phyloP scores from a whole-genome alignment of 2,888 invertebrate species.

The Serripes groenlandicus region DNA sequence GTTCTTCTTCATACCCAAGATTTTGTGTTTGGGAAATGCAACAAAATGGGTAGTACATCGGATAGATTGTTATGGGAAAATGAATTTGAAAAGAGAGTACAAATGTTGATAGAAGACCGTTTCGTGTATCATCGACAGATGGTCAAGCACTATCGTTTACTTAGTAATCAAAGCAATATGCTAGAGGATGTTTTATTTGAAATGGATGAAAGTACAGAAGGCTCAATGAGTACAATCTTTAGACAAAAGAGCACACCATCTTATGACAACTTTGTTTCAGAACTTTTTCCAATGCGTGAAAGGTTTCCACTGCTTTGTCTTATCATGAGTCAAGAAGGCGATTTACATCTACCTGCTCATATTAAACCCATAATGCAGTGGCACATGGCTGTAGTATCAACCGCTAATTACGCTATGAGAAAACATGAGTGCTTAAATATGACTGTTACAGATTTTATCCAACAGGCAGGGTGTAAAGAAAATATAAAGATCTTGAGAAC shows the following conservation, averaged over 20 bases:
- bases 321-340: slow-evolving; percentile 27
- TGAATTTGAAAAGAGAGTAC: slow-evolving; percentile 10
- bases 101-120: slow-evolving; percentile 13
- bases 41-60: not conserved
- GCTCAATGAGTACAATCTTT: slow-evolving; percentile 25
- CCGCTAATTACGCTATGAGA: slow-evolving; percentile 62
- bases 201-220: not conserved
- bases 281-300: slow-evolving; percentile 21
- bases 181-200: not conserved
- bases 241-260: slow-evolving; percentile 24
- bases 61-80: slow-evolving; percentile 27
- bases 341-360: slow-evolving; percentile 46
- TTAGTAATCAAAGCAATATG: not conserved
- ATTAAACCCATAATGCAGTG: slow-evolving; percentile 63
- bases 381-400: slow-evolving; percentile 59
- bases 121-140: slow-evolving; percentile 8
- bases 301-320: slow-evolving; percentile 43
- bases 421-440: slow-evolving; percentile 56
- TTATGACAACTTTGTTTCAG: slow-evolving; percentile 28
- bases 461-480: slow-evolving; percentile 9
- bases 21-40: slow-evolving; percentile 3
- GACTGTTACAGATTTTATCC: slow-evolving; percentile 49
- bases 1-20: slow-evolving; percentile 1
- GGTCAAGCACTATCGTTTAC: not conserved
- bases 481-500: slow-evolving; percentile 1